These are phyloP conservation scores for Lepidurus arcticus DNA, from an alignment of 1,140 invertebrate genomes.

Conservation along the genomic window DNA sequence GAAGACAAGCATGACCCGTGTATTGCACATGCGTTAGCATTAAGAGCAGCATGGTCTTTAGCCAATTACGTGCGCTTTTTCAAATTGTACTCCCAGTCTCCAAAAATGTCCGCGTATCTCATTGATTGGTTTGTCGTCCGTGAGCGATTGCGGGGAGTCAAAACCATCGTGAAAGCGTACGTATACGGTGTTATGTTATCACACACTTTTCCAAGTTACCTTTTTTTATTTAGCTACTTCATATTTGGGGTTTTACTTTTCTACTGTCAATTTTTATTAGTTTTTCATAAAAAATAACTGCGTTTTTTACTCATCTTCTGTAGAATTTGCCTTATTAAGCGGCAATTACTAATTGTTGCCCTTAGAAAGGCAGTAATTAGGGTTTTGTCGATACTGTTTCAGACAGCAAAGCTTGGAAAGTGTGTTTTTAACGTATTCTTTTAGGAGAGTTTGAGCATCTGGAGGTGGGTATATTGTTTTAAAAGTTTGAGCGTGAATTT, in stretches of 20 bases:
- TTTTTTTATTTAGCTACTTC: constrained; percentile 23
- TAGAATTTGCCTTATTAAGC: too few species aligned
- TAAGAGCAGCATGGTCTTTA: constrained; percentile 83
- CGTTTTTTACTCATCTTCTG: too few species aligned
- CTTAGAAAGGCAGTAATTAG: too few species aligned
- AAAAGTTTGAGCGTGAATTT: constrained; percentile 24
- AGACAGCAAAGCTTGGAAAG: background rate
- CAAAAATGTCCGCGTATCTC: constrained; percentile 91
- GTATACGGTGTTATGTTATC: constrained; percentile 47
- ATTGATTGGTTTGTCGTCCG: constrained; percentile 95
- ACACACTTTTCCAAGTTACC: background rate
- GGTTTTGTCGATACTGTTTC: too few species aligned
- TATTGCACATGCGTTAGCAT: constrained; percentile 76
- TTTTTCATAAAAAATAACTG: background rate
- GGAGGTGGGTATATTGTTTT: background rate
- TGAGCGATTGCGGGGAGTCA: constrained; percentile 83
- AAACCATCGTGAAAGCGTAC: constrained; percentile 92
- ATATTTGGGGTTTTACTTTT: background rate
- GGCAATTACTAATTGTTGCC: too few species aligned
- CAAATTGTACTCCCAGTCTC: constrained; percentile 75
- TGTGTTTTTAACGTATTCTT: constrained; percentile 24
- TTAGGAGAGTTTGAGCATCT: constrained; percentile 25
- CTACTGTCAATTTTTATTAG: background rate
- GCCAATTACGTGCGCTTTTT: constrained; percentile 90
- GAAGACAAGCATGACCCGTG: constrained; percentile 76